A percentile compares a stretch with the other conserved stretches of the same genome.
These are phyloP conservation scores for Chaetura pelagica DNA, from an alignment of 2,113 vertebrate species.

Conservation along the genomic window DNA sequence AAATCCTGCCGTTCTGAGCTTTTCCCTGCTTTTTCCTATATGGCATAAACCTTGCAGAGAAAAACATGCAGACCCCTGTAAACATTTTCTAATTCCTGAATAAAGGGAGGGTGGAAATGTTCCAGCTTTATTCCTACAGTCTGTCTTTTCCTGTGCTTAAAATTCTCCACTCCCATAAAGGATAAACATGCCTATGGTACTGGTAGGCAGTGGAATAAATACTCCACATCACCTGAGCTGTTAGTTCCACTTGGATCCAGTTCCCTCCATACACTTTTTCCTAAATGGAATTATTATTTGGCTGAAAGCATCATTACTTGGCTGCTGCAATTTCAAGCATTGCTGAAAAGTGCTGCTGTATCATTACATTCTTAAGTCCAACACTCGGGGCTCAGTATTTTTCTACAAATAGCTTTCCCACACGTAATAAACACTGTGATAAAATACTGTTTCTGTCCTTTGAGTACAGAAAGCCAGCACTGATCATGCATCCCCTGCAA, in stretches of 20 bases:
- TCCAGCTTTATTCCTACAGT: not conserved
- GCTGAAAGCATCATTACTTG: not conserved
- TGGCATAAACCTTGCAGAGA: not conserved
- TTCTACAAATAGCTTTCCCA: not conserved
- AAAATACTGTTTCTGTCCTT: not conserved
- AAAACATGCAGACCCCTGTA: not conserved
- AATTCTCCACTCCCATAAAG: not conserved
- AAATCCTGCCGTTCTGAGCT: not conserved
- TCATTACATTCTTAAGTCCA: not conserved
- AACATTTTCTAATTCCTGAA: constrained; percentile 48
- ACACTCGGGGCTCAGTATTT: not conserved
- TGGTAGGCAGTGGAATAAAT: not conserved
- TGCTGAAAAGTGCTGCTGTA: not conserved
- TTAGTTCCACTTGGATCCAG: not conserved
- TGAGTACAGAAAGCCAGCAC: not conserved
- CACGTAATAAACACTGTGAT: not conserved
- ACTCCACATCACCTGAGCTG: not conserved
- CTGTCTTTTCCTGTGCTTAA: not conserved
- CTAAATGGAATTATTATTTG: not conserved
- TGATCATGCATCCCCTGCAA: not conserved
- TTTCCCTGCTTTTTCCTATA: not conserved
- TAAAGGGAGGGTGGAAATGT: not conserved
- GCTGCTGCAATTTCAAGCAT: not conserved
- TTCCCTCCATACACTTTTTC: not conserved
- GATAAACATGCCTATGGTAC: not conserved